Evolutionary conservation across 2,113 vertebrate species (phyloP), one percentile per base, ranked within the genome.

Genomic region (Solenodon paradoxus): DNA sequence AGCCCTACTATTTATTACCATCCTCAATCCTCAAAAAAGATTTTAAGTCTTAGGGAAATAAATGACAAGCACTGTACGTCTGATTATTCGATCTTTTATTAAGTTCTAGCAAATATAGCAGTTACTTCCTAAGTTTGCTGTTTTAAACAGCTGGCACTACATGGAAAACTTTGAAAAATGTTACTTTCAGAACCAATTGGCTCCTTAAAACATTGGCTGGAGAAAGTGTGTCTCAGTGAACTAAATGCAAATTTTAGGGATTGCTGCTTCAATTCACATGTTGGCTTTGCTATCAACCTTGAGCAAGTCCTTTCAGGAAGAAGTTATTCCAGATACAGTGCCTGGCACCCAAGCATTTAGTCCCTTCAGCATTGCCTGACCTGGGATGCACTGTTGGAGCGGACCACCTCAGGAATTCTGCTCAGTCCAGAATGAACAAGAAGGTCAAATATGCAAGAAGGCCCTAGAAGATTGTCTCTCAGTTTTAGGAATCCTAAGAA

Each of bases 91-190:
- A 0, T 92, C 59, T 71, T 85, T 96, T 89, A 24, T 16, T 95
- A 55, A 89, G 45, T 84, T 20, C 72, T 96, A 59, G 0, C 92
- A 86, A 40, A 89, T 38, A 82, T 53, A 88, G 90, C 16, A 75
- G 16, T 83, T 89, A 89, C 47, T 57, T 94, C 93, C 90, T 92
- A 94, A 91, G 69, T 92, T 90, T 96, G 96, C 97, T 87, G 89
- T 97, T 95, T 83, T 77, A 96, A 90, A 97, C 78, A 97, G 95
- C 88, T 95, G 88, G 24, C 59, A 92, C 90, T 66, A 66, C 78
- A 42, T 97, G 91, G 87, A 97, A 92, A 97, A 88, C 96, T 96
- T 96, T 97, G 88, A 92, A 98, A 97, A 97, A 97, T 94, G 55
- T 95, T 80, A 59, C 45, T 92, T 96, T 87, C 40, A 95, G 53